A percentile compares a stretch with the other conserved stretches of the same genome.
phyloP scores from a whole-genome alignment of 2,113 vertebrate species.

The Xiphophorus maculatus region DNA sequence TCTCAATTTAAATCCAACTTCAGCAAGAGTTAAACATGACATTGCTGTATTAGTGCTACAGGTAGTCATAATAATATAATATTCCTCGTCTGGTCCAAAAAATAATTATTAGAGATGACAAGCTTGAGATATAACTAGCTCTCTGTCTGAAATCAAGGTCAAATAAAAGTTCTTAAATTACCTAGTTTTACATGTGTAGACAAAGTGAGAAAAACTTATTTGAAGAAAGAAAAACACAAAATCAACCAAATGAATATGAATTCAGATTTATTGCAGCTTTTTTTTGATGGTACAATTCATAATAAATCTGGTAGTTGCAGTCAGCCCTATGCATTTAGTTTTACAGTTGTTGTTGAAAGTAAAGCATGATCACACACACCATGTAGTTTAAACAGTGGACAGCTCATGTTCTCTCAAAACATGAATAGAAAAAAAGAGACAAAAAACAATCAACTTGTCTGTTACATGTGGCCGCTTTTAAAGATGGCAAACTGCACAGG shows the following conservation, averaged over 20 bases:
- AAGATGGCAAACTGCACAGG: conserved; percentile 32
- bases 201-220: too few species aligned
- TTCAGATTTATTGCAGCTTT: conserved; percentile 67
- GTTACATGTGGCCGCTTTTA: conserved; percentile 40
- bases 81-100: too few species aligned
- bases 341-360: conserved; percentile 35
- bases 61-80: too few species aligned
- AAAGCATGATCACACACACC: conserved; percentile 44
- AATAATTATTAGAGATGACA: too few species aligned
- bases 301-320: conserved; percentile 58
- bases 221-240: background rate
- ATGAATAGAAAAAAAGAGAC: conserved; percentile 32
- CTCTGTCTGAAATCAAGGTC: too few species aligned
- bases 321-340: conserved; percentile 47
- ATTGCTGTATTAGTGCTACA: too few species aligned
- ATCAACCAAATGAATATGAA: conserved; percentile 19
- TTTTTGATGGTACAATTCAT: conserved; percentile 47
- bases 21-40: too few species aligned
- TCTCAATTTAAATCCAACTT: too few species aligned
- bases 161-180: too few species aligned
- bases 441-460: conserved; percentile 6
- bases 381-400: conserved; percentile 35
- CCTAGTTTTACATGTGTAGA: too few species aligned
- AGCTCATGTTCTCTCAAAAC: conserved; percentile 47
- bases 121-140: too few species aligned